Evolutionary conservation across 2,797 vertebrate genomes (phyloP), one percentile per base, ranked within the genome.

Genomic region (Chrysocyon brachyurus): DNA sequence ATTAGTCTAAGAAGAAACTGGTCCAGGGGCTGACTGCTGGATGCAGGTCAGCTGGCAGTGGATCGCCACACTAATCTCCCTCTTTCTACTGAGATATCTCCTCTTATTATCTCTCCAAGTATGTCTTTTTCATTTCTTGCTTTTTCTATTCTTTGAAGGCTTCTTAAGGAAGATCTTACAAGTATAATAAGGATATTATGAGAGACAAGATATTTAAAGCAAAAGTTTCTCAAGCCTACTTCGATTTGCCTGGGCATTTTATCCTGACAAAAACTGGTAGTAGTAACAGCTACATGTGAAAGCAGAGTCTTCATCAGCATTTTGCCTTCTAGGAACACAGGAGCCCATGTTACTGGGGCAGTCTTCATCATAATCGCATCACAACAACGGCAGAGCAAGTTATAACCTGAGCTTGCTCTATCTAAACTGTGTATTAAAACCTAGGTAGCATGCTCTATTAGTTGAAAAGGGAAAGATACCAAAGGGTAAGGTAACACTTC

Each of bases 241-340:
- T 56, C 15, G 87, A 73, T 0, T 0, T 2, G 0, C 54, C 15
- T 36, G 77, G 11, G 28, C 16, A 77, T 90, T 94, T 94, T 72
- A 95, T 36, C 21, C 57, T 88, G 61, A 19, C 64, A 77, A 57
- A 59, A 87, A 12, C 9, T 19, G 4, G 26, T 12, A 52, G 31
- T 17, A 52, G 6, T 59, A 31, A 64, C 22, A 31, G 49, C 6
- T 66, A 26, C 21, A 19, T 9, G 36, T n/a, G 72, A 57, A 64
- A 59, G 5, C 56, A 61, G 22, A 12, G 24, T 54, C 81, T 22
- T 59, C 40, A 19, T 28, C 31, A 33, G 15, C 16, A 28, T 24
- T 87, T 46, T 85, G 31, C 57, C 92, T 54, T 91, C 59, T 12
- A 63, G 12, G 52, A n/a, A 22, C 31, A 22, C 31, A 31, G 46